Evolutionary conservation across 2,113 vertebrate species (phyloP), one percentile per base, ranked within the genome.

Genomic region (Mastomys coucha): DNA sequence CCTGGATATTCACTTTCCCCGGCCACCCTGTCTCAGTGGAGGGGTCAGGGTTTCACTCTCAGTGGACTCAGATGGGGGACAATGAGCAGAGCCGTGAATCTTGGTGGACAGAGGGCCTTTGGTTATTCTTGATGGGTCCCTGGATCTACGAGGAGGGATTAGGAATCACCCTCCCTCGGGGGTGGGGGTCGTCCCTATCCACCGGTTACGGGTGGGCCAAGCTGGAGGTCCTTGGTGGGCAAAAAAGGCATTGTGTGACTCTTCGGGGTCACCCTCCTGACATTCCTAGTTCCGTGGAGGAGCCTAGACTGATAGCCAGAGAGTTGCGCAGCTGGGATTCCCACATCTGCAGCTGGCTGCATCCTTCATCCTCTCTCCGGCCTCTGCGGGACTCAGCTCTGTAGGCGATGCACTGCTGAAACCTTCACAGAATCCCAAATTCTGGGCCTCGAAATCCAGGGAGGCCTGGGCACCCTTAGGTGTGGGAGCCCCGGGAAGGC

Each of bases 361-460:
- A 36, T 28, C 13, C 72, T 60, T 33, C 53, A 9, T 28, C 33
- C 49, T 51, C 28, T 49, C 33, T 42, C 31, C 58, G 9, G 14
- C 70, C 91, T 60, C 49, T 31, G 70, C 93, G 4, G 2, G 88
- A 70, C 72, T 93, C 73, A 0, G 31, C 26, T 92, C n/a, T 10
- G 42, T 36, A 63, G 39, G 65, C 51, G 11, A 42, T 19, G 70
- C 67, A 53, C 80, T 22, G 14, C 12, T 80, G 33, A 20, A 63
- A 39, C 53, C 51, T 42, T 22, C n/a, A 17, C 45, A 33, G 63
- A 19, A 63, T 20, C 56, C 3, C 39, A 42, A 28, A n/a, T 31
- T 24, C 53, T n/a, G 67, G 67, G 90, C 82, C 90, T 95, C 82
- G 77, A 91, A 89, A 90, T 53, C 91, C 22, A 69, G 86, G 26